Conservation (phyloP, 2,113 vertebrate species). For the Centropus unirufus region DNA sequence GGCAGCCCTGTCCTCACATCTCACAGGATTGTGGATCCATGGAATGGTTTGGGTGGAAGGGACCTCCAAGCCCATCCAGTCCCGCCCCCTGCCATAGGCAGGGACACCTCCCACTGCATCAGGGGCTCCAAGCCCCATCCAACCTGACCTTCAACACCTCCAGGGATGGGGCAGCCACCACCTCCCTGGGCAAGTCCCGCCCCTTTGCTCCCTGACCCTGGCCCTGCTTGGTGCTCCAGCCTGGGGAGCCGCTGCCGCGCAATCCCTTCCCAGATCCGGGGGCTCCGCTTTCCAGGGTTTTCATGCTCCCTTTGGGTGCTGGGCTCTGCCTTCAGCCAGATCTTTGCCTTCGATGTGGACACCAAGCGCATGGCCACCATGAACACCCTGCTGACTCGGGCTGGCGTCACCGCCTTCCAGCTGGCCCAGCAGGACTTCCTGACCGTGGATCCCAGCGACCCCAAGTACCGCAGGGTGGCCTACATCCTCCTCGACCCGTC, state of each 20-base stretch:
- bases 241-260: neutral
- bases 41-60: too few relatives aligned
- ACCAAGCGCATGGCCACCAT: slow-evolving; percentile 90
- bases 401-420: slow-evolving; percentile 87
- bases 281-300: rapidly evolving
- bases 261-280: neutral
- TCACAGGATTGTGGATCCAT: too few relatives aligned
- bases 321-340: slow-evolving; percentile 71
- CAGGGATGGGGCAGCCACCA: too few relatives aligned
- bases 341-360: slow-evolving; percentile 94
- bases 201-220: rapidly evolving
- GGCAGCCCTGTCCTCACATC: too few relatives aligned
- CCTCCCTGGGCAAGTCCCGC: too few relatives aligned
- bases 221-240: neutral
- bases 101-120: too few relatives aligned
- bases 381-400: slow-evolving; percentile 90
- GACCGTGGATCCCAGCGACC: slow-evolving; percentile 78
- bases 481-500: slow-evolving; percentile 92
- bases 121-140: too few relatives aligned
- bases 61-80: too few relatives aligned
- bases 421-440: slow-evolving; percentile 92
- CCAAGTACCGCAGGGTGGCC: slow-evolving; percentile 82
- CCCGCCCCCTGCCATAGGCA: too few relatives aligned
- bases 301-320: neutral
- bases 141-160: too few relatives aligned